These are phyloP conservation scores for Acanthiza pusilla DNA, from an alignment of 2,797 vertebrate species.

Conservation along the genomic window DNA sequence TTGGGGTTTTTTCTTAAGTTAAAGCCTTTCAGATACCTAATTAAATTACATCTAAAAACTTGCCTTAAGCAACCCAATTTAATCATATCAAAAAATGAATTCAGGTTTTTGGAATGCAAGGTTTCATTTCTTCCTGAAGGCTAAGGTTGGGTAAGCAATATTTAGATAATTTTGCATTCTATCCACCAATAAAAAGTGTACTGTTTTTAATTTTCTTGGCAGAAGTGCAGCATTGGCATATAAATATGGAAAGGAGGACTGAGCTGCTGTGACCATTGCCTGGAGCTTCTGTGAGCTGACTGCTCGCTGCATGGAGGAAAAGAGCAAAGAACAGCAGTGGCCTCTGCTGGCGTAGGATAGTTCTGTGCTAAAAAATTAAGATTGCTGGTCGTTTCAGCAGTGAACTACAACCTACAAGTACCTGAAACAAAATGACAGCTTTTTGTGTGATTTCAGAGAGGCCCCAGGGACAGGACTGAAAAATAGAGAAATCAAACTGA, in stretches of 20 bases:
- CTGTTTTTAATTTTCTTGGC: background rate
- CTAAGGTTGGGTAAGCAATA: background rate
- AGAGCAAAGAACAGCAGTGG: constrained; percentile 36
- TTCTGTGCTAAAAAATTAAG: background rate
- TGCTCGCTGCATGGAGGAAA: background rate
- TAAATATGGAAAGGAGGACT: background rate
- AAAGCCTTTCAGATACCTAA: background rate
- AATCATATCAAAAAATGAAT: constrained; percentile 6
- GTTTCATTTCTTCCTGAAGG: background rate
- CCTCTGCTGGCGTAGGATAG: constrained; percentile 22
- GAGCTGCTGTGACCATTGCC: background rate
- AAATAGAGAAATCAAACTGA: background rate
- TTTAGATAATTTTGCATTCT: background rate
- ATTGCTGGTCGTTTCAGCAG: accelerated
- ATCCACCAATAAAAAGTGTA: background rate
- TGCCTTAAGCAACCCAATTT: background rate
- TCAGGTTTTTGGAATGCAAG: background rate
- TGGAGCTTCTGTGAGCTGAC: background rate
- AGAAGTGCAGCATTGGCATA: background rate
- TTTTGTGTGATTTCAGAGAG: background rate
- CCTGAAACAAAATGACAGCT: background rate
- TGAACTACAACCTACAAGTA: background rate
- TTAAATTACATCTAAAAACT: background rate
- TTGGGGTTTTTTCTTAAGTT: background rate
- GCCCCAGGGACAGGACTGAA: background rate